Evolutionary conservation across 2,113 vertebrate genomes (phyloP).

Genomic region (Brachirus orientalis): DNA sequence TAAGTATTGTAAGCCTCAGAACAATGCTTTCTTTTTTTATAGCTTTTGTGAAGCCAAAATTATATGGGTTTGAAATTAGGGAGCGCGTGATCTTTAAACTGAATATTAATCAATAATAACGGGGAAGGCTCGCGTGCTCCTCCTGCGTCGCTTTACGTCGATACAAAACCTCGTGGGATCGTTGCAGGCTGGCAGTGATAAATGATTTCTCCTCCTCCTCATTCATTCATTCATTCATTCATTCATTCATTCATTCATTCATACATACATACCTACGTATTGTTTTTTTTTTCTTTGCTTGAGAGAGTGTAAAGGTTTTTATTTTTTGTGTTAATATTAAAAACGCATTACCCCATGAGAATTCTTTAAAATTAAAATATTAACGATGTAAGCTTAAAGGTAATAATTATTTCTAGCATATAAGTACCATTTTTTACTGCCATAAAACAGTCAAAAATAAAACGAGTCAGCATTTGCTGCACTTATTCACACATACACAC

Average conservation of each 20-base stretch:
- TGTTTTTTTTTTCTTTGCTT: no score
- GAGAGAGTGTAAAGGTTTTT: no score
- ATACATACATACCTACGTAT: no score
- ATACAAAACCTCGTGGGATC: slow-evolving; percentile 14
- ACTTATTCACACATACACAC: not conserved
- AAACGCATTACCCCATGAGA: no score
- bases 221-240: slow-evolving; percentile 14
- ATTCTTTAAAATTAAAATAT: no score
- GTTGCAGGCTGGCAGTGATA: slow-evolving; percentile 59
- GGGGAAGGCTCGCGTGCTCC: not conserved
- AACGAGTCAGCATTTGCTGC: no score
- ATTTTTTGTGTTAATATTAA: no score
- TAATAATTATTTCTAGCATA: no score
- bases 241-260: no score
- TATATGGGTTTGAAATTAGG: not conserved
- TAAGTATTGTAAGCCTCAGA: not conserved
- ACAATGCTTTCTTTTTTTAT: not conserved
- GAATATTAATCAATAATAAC: slow-evolving; percentile 1
- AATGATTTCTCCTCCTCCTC: slow-evolving; percentile 36
- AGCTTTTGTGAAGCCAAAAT: not conserved
- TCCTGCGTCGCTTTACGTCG: not conserved
- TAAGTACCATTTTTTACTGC: no score
- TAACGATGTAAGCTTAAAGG: no score
- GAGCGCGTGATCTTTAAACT: not conserved
- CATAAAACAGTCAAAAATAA: no score